phyloP scores from a whole-genome alignment of 2,888 invertebrate genomes.

The Lycocerus yunnanus region DNA sequence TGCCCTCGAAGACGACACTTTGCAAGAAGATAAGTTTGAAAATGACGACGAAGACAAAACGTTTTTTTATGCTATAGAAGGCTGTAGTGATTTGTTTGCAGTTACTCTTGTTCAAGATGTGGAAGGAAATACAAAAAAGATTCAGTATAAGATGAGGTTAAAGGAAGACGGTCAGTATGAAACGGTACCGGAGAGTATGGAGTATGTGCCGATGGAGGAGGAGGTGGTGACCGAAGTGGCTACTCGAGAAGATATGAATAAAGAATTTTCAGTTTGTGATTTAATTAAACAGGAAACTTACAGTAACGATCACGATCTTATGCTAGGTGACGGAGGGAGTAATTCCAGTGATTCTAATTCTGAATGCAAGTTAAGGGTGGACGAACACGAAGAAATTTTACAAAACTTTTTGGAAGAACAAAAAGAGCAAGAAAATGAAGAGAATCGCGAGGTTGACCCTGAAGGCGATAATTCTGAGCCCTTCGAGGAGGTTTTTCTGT shows the following conservation, averaged over 20 bases:
- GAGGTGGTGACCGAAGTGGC: slow-evolving; percentile 6
- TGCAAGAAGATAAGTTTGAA: background rate
- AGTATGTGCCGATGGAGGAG: slow-evolving; percentile 43
- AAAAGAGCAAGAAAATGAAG: background rate
- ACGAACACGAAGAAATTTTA: background rate
- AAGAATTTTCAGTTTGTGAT: background rate
- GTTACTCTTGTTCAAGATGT: slow-evolving; percentile 51
- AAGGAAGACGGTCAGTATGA: slow-evolving; percentile 52
- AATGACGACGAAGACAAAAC: slow-evolving; percentile 38
- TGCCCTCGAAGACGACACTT: slow-evolving; percentile 23
- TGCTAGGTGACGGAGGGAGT: background rate
- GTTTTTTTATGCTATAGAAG: slow-evolving; percentile 49
- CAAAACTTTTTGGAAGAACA: background rate
- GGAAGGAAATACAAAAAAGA: slow-evolving; percentile 52
- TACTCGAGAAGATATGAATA: background rate
- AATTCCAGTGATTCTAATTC: background rate
- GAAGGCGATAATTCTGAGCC: background rate
- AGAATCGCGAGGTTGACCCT: background rate
- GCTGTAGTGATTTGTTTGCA: slow-evolving; percentile 51
- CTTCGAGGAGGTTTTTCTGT: background rate
- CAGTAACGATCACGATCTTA: background rate
- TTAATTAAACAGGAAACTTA: background rate
- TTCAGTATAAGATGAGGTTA: slow-evolving; percentile 52
- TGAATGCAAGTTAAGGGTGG: background rate
- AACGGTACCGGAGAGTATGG: slow-evolving; percentile 51